Evolutionary conservation across 2,797 vertebrate species (phyloP), one percentile per base, ranked within the genome.

Genomic region (Ctenochaetus hawaiiensis): DNA sequence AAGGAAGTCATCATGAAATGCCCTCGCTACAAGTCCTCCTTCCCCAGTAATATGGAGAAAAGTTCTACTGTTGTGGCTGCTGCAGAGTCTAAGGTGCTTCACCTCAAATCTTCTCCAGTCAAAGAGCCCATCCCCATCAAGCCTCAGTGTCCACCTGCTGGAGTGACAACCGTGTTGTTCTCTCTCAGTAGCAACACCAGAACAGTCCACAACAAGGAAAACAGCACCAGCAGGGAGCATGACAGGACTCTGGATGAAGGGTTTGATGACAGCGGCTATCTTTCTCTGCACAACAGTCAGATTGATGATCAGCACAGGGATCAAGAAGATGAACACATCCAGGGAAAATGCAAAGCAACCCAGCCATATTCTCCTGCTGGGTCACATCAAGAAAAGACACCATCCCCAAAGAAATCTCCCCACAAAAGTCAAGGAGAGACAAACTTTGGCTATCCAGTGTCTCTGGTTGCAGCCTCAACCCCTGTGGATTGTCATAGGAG

Each of bases 201-300:
- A 53, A 90, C 90, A 1, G 67, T 92, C 18, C 87, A 96, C 80
- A 95, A 98, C 86, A 99, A 99, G 88, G 98, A 99, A 86, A 98
- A 97, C 87, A 91, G 82, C 52, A 18, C 83, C 8, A 30, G 44
- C 73, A 78, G 58, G 84, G 72, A 72, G 57, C 13, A 91, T 59
- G 69, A 89, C 6, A 61, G 87, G 64, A 71, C 75, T 69, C 68
- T 75, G 49, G 82, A 85, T 0, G 94, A 95, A 34, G 64, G 54
- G 20, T 64, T 90, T 5, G 97, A 97, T 75, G 98, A 99, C 91
- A 99, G 98, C 4, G 98, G 98, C 6, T 99, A 98, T 74, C 89
- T 96, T 6, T 99, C 98, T 17, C 89, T 97, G 73, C 93, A 97
- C 5, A 95, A 86, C 82, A 96, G 89, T 84, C 96, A 93, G 0